Percentiles rank a stretch among this genome's conserved stretches.
Conservation (phyloP, 2,113 vertebrate genomes). For the Oncorhynchus mykiss region DNA sequence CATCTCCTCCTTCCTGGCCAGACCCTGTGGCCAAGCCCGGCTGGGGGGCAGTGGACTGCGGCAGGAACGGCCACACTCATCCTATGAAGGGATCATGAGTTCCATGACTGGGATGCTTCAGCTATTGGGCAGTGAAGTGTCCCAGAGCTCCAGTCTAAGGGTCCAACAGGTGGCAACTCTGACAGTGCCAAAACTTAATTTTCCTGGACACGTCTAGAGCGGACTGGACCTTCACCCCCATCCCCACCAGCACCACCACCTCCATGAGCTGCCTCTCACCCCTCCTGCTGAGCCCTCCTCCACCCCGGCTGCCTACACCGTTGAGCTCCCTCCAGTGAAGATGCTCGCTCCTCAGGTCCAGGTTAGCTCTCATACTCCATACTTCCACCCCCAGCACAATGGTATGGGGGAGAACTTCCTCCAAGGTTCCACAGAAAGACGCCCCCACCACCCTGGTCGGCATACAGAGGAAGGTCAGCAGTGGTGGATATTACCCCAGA, state of each 20-base stretch:
- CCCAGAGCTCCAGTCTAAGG: constrained; percentile 19
- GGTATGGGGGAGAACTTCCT: constrained; percentile 47
- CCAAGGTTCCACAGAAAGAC: constrained; percentile 33
- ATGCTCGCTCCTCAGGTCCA: constrained; percentile 35
- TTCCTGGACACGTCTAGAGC: constrained; percentile 35
- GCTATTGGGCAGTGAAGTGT: constrained; percentile 53
- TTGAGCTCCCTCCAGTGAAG: constrained; percentile 56
- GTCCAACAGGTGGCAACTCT: constrained; percentile 46
- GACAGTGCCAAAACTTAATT: constrained; percentile 49
- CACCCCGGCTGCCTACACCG: constrained; percentile 37
- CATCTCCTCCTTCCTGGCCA: constrained; percentile 32
- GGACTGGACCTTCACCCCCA: constrained; percentile 21
- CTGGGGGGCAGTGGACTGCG: constrained; percentile 2
- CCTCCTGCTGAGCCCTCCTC: constrained; percentile 52
- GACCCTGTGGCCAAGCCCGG: constrained; percentile 27
- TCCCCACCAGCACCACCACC: constrained; percentile 16
- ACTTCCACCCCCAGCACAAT: constrained; percentile 35
- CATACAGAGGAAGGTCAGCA: constrained; percentile 42
- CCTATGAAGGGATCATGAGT: constrained; percentile 27
- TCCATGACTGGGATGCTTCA: constrained; percentile 41
- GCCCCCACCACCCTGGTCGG: neutral
- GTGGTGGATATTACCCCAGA: constrained; percentile 61
- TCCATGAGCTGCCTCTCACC: constrained; percentile 56
- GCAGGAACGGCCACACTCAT: constrained; percentile 5
- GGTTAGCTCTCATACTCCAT: constrained; percentile 22